Conservation (phyloP, 2,113 vertebrate genomes). For the Heteronetta atricapilla region DNA sequence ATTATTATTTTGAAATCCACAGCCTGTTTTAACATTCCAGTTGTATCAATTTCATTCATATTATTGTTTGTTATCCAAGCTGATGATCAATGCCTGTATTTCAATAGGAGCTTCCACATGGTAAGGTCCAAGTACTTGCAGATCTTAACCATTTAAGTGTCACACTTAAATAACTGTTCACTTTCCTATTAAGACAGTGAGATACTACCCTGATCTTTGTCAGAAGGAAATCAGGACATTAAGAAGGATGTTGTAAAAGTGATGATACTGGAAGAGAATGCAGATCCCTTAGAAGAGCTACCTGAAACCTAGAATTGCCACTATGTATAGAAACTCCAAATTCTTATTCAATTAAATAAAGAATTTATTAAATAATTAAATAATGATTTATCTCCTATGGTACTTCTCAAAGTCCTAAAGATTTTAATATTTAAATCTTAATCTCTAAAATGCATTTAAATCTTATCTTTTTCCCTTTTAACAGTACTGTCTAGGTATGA, state of each 20-base stretch:
- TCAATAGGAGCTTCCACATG: background rate
- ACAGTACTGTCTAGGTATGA: background rate
- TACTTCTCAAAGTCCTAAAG: background rate
- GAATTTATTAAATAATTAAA: background rate
- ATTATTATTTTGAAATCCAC: background rate
- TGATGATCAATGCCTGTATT: background rate
- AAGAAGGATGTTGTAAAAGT: conserved; percentile 1
- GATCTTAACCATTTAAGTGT: background rate
- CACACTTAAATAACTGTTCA: background rate
- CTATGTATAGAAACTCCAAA: background rate
- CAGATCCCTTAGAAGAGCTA: background rate
- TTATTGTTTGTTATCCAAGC: background rate
- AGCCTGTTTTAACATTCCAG: background rate
- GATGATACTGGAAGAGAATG: background rate
- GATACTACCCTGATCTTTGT: background rate
- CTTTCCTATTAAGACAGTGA: background rate
- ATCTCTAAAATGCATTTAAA: background rate
- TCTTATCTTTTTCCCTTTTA: background rate
- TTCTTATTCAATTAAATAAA: background rate
- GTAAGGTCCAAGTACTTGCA: background rate
- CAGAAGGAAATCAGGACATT: background rate
- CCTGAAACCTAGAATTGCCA: background rate
- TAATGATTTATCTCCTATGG: background rate
- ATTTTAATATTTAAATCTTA: conserved; percentile 2
- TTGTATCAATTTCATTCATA: background rate